Percentiles rank a stretch among this genome's conserved stretches.
These are phyloP conservation scores for Sitobion miscanthi DNA, from an alignment of 1,140 invertebrate species.

Conservation along the genomic window DNA sequence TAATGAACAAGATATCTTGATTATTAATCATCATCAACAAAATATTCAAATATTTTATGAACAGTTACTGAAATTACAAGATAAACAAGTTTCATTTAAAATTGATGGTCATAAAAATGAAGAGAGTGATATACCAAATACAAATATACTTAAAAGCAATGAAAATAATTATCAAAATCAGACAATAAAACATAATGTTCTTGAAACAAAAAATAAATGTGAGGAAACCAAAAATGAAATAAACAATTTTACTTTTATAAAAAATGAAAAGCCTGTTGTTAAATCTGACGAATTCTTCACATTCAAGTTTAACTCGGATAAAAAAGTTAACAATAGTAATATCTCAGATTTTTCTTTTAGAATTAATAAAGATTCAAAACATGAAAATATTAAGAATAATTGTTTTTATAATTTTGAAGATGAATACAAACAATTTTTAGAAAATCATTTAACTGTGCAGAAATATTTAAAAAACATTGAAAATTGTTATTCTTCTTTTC, in stretches of 20 bases:
- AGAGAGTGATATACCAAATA: background rate
- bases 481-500: constrained; percentile 11
- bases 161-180: background rate
- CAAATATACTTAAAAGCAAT: constrained; percentile 12
- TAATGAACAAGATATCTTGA: background rate
- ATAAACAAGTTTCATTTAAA: background rate
- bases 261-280: background rate
- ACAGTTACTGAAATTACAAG: background rate
- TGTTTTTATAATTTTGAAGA: constrained; percentile 3
- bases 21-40: background rate
- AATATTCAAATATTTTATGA: constrained; percentile 14
- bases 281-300: background rate
- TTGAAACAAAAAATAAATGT: background rate
- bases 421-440: constrained; percentile 37
- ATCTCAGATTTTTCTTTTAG: constrained; percentile 25
- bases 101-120: background rate
- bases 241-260: constrained; percentile 9
- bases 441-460: constrained; percentile 9
- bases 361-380: background rate
- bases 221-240: background rate
- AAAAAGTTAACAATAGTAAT: background rate
- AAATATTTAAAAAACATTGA: constrained; percentile 27
- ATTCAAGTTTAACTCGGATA: constrained; percentile 22
- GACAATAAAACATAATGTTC: background rate
- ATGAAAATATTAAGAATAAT: background rate